Base-by-base conservation (phyloP, 2,113 vertebrate species). In the Eptatretus burgeri region DNA sequence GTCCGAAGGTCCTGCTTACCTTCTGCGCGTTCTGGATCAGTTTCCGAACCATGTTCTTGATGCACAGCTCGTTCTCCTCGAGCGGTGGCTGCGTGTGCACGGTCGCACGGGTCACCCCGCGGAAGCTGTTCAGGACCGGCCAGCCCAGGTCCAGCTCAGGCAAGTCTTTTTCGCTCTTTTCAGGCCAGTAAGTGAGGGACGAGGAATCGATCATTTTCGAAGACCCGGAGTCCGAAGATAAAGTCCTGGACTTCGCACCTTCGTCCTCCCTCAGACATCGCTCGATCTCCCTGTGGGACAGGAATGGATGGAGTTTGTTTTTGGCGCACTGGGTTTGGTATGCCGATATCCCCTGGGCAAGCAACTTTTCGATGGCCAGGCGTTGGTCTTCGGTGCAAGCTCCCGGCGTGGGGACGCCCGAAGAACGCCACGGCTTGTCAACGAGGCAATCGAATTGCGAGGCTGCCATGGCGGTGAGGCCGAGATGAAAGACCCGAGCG, bases 131-230 rank as follows among this genome's bases (percentile, higher is more conserved):
- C 53, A 12, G 19, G 53, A n/a, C 9, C 16, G 53, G 53, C 53
- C 53, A 60, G 53, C 53, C 53, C 11, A 60, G 53, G 53, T 60
- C 53, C 16, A 60, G 53, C 9, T 60, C 12, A 12, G 53, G 53
- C 16, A 12, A 10, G 9, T 60, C 53, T n/a, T 19, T n/a, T 19
- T 60, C 53, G 10, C 16, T 17, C 10, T 19, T 9, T 19, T 60
- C 53, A 12, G 53, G 53, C 53, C 53, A 60, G 53, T 60, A 60
- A 10, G 53, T 60, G 53, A 60, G 53, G 53, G 53, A 60, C 16
- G 16, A n/a, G 9, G 53, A 41, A 41, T 41, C 27, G 27, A 41
- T 7, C 27, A 41, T 41, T 41, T 3, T 12, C 53, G 53, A 60
- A 60, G 53, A n/a, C 16, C 53, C 53, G 53, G 2, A 10, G 53